These are phyloP conservation scores for Oithona nana DNA, from an alignment of 2,888 invertebrate genomes.

Conservation along the genomic window DNA sequence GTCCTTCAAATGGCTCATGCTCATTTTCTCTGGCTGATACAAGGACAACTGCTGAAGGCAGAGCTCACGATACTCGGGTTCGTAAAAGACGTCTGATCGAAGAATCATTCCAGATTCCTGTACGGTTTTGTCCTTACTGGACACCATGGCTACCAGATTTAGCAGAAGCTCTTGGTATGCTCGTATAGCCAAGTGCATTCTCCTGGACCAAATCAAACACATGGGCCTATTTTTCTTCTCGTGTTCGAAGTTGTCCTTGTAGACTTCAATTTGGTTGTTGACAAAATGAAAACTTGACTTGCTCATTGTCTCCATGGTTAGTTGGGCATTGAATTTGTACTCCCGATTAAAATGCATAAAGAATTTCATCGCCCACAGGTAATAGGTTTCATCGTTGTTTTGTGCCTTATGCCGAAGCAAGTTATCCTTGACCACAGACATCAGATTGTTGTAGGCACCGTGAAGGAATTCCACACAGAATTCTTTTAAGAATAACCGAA, in stretches of 20 bases:
- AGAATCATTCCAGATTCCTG: conserved; percentile 62
- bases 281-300: conserved; percentile 80
- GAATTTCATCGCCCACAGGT: conserved; percentile 79
- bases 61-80: conserved; percentile 80
- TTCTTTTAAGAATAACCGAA: conserved; percentile 71
- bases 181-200: conserved; percentile 61
- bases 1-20: conserved; percentile 60
- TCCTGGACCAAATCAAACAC: conserved; percentile 43
- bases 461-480: conserved; percentile 83
- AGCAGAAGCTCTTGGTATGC: conserved; percentile 63
- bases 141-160: conserved; percentile 64
- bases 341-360: conserved; percentile 93
- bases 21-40: conserved; percentile 68
- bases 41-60: conserved; percentile 55
- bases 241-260: conserved; percentile 56
- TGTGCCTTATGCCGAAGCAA: conserved; percentile 38
- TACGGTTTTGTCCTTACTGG: conserved; percentile 43
- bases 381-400: conserved; percentile 76
- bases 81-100: conserved; percentile 78
- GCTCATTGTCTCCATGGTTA: conserved; percentile 75
- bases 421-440: conserved; percentile 55
- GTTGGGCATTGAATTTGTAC: conserved; percentile 63
- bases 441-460: conserved; percentile 77
- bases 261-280: conserved; percentile 72
- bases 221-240: conserved; percentile 64